Evolutionary conservation across 1,140 invertebrate species (phyloP).

Genomic region (Nomia melanderi): DNA sequence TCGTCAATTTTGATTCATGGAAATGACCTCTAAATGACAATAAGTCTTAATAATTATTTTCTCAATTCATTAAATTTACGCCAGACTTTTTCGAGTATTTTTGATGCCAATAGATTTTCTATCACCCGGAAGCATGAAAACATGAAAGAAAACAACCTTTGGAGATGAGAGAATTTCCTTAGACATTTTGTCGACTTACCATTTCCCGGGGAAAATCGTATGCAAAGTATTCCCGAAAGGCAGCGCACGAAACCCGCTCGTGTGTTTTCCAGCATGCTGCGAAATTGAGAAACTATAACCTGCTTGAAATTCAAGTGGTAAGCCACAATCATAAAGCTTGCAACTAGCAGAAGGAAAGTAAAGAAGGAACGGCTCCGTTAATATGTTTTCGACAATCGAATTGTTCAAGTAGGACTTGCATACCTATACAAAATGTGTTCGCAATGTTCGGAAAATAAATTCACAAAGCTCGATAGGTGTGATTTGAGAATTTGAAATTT

Average conservation of each 20-base stretch:
- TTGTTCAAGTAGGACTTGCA: too few species aligned
- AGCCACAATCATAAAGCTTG: neutral
- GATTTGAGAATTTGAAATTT: too few species aligned
- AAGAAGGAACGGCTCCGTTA: neutral
- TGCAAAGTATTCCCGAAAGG: neutral
- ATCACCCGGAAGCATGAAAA: neutral
- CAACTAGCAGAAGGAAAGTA: neutral
- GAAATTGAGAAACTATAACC: constrained; percentile 7
- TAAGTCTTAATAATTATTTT: too few species aligned
- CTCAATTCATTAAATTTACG: neutral
- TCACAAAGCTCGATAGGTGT: too few species aligned
- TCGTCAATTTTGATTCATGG: too few species aligned
- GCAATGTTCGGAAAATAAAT: too few species aligned
- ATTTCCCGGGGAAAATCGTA: neutral
- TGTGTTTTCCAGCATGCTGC: neutral
- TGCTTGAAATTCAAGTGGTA: neutral
- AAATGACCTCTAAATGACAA: too few species aligned
- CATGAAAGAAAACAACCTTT: neutral
- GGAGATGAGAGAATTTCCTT: neutral
- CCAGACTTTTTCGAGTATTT: too few species aligned
- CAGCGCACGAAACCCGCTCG: too few species aligned
- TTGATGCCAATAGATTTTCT: too few species aligned
- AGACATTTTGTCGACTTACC: neutral
- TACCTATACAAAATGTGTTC: too few species aligned
- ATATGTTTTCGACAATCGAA: constrained; percentile 2